Conservation (phyloP, 2,113 vertebrate genomes). For the Girardinichthys multiradiatus region DNA sequence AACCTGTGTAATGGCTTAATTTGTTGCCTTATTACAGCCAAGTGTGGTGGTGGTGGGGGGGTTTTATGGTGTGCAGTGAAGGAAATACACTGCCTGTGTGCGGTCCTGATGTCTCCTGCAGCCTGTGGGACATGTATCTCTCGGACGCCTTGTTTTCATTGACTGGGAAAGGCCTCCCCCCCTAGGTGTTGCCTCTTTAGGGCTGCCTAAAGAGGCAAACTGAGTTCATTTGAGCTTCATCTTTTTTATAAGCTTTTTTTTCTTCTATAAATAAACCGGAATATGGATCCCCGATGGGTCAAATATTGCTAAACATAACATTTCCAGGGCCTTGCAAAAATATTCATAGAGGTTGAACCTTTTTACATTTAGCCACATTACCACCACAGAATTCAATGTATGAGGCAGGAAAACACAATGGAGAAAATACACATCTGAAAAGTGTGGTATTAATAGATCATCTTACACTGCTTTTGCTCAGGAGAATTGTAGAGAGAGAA, state of each 20-base stretch:
- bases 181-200: constrained; percentile 30
- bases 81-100: constrained; percentile 78
- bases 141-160: constrained; percentile 61
- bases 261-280: constrained; percentile 39
- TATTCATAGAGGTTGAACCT: too few species aligned
- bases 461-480: too few species aligned
- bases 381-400: too few species aligned
- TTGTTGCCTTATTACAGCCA: constrained; percentile 83
- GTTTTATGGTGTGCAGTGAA: constrained; percentile 72
- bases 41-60: constrained; percentile 68
- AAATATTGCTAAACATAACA: constrained; percentile 6
- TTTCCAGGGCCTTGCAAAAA: too few species aligned
- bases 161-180: constrained; percentile 60
- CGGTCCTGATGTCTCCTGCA: constrained; percentile 78
- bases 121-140: constrained; percentile 66
- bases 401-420: neutral
- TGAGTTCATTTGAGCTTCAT: constrained; percentile 39
- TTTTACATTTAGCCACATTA: too few species aligned
- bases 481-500: too few species aligned
- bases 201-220: constrained; percentile 17
- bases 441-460: too few species aligned
- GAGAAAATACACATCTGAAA: too few species aligned
- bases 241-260: constrained; percentile 51
- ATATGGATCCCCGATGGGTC: neutral
- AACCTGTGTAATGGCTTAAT: constrained; percentile 79